Evolutionary conservation across 2,888 invertebrate species (phyloP).

Genomic region (Andrena hattorfiana): DNA sequence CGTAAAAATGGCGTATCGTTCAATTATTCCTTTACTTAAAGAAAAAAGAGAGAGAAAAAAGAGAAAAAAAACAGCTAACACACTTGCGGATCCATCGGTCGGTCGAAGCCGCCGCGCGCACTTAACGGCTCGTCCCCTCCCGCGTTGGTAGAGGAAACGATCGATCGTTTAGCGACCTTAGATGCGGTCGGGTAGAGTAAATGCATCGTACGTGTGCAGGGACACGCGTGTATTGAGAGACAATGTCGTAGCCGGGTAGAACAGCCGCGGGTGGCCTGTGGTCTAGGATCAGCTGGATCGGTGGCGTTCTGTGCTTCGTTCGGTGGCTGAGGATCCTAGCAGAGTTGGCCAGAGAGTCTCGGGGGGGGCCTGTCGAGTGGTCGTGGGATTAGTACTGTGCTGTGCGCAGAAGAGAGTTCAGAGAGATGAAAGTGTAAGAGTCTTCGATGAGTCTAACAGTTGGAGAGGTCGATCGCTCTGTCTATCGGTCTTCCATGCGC

Average conservation of each 20-base stretch:
- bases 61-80: neutral
- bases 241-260: slow-evolving; percentile 15
- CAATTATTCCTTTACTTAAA: slow-evolving; percentile 63
- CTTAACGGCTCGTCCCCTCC: slow-evolving; percentile 54
- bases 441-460: neutral
- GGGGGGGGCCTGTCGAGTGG: too few relatives aligned
- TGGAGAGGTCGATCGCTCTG: neutral
- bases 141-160: slow-evolving; percentile 22
- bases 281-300: neutral
- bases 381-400: too few relatives aligned
- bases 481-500: neutral
- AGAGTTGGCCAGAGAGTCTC: neutral
- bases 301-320: slow-evolving; percentile 2
- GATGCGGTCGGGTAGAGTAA: slow-evolving; percentile 45
- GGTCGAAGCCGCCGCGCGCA: slow-evolving; percentile 61
- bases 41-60: slow-evolving; percentile 5
- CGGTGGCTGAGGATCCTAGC: neutral
- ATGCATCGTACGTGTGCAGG: too few relatives aligned
- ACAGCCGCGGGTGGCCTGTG: slow-evolving; percentile 10
- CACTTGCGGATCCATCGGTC: slow-evolving; percentile 55
- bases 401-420: too few relatives aligned
- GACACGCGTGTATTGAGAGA: slow-evolving; percentile 21
- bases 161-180: slow-evolving; percentile 49
- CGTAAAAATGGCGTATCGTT: slow-evolving; percentile 48
- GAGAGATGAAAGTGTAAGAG: neutral